phyloP scores from a whole-genome alignment of 1,140 invertebrate genomes.

The Caenorhabditis briggsae region DNA sequence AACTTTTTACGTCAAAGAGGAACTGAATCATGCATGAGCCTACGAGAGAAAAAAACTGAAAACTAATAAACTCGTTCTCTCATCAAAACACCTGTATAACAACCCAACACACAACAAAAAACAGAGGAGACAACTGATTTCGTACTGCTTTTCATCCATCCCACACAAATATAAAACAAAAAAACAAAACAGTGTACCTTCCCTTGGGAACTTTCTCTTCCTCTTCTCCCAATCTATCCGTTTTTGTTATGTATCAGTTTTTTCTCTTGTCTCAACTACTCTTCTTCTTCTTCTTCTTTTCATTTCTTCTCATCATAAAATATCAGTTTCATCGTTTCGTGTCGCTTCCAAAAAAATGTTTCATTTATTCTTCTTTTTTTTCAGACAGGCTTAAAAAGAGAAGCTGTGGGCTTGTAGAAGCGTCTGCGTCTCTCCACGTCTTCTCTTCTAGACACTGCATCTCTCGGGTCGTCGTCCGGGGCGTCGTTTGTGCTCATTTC shows the following conservation, averaged over 20 bases:
- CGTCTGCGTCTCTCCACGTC: constrained; percentile 15
- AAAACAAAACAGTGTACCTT: not conserved
- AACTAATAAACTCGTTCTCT: not conserved
- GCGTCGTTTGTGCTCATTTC: constrained; percentile 23
- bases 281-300: not conserved
- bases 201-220: not conserved
- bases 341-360: not conserved
- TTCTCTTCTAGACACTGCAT: constrained; percentile 1
- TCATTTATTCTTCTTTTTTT: constrained; percentile 23
- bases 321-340: constrained; percentile 10
- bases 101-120: not conserved
- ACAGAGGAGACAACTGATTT: not conserved
- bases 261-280: constrained; percentile 20
- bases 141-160: constrained; percentile 2
- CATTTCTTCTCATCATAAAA: constrained; percentile 3
- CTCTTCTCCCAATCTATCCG: not conserved
- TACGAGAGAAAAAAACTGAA: not conserved
- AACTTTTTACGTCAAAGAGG: not conserved
- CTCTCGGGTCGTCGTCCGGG: not conserved
- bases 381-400: not conserved
- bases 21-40: not conserved
- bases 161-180: not conserved
- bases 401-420: not conserved
- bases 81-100: constrained; percentile 1
- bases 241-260: constrained; percentile 7